Evolutionary conservation across 2,113 vertebrate species (phyloP), one percentile per base, ranked within the genome.

Genomic region (Parus major): DNA sequence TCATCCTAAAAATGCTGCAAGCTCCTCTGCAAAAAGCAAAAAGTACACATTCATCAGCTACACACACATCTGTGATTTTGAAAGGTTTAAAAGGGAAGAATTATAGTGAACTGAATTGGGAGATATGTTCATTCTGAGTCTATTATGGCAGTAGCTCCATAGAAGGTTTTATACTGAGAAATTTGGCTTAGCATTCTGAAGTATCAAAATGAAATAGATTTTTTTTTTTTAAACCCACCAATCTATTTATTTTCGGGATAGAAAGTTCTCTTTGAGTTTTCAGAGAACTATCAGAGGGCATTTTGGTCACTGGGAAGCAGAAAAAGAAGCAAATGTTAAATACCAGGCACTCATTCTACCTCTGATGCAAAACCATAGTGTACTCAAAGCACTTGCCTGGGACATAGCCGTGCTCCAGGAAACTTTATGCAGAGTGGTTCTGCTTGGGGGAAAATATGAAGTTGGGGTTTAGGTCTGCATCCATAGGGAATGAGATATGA

Each of bases 401-500:
- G 66, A 5, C 35, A 35, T 15, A 73, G 41, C n/a, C 0, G 0
- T 31, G 16, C 29, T 64, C 14, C 50, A 17, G 21, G 55, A 41
- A 81, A 35, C 35, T 49, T 82, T 13, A 28, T 29, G 22, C 6
- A 28, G 53, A 66, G 42, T n/a, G 73, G 8, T 61, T 78, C 15
- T 81, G 6, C 46, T 16, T 41, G 17, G 22, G 23, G 15, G 5
- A n/a, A 85, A 73, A 56, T 17, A 57, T 5, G 21, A 84, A 10
- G 17, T 3, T 63, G 18, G 12, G 27, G 39, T 31, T 92, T 59
- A 70, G 10, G 21, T 64, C 44, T 87, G 33, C 42, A 46, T 50
- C 69, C 49, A 44, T 22, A 44, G 10, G 15, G 49, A 88, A 75
- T 55, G 42, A 46, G 39, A 59, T 49, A 31, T 6, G 41, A 23